Conservation (phyloP, 1,140 invertebrate genomes). For the Metopolophium dirhodum region DNA sequence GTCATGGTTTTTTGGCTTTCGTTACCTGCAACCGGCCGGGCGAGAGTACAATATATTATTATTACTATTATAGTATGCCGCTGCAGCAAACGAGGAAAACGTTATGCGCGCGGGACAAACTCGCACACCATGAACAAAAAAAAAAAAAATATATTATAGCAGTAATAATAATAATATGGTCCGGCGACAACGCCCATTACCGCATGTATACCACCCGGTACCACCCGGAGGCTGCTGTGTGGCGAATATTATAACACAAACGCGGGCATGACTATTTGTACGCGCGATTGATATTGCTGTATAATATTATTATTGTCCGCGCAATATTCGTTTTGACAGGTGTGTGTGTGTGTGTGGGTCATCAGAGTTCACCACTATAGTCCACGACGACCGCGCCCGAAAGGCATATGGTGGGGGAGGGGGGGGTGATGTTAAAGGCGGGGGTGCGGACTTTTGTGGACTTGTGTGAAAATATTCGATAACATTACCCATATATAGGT, state of each 20-base stretch:
- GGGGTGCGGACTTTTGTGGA: not conserved
- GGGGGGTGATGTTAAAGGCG: not conserved
- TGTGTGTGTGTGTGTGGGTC: not conserved
- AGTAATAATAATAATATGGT: not conserved
- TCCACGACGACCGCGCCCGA: not conserved
- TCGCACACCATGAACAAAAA: not conserved
- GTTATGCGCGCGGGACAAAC: not conserved
- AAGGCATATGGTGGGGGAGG: not conserved
- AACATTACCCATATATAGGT: no score
- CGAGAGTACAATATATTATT: not conserved
- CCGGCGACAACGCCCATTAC: slow-evolving; percentile 40
- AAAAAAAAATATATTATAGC: not conserved
- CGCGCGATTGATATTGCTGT: not conserved
- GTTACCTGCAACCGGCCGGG: not conserved
- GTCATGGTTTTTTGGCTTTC: slow-evolving; percentile 44
- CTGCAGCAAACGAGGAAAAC: not conserved
- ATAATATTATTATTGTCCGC: not conserved
- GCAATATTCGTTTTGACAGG: slow-evolving; percentile 25
- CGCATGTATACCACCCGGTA: not conserved
- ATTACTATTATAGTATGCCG: not conserved
- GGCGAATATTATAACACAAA: not conserved
- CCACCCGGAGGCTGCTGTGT: slow-evolving; percentile 17
- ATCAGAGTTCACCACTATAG: not conserved
- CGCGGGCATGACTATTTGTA: not conserved
- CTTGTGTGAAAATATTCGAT: not conserved